Evolutionary conservation across 2,888 invertebrate genomes (phyloP).

Genomic region (Dinocampus coccinellae): DNA sequence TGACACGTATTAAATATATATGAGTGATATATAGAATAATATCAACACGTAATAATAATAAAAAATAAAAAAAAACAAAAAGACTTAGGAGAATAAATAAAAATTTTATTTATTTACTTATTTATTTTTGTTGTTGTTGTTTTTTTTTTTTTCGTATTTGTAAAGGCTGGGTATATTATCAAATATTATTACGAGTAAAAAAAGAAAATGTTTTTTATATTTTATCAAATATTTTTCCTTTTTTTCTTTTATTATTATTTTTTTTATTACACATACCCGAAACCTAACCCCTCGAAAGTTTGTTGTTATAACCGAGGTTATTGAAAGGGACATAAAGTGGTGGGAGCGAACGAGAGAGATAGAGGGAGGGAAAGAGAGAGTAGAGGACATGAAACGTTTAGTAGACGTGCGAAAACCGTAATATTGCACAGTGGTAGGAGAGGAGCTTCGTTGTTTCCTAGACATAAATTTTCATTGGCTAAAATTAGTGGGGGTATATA

Average conservation of each 20-base stretch:
- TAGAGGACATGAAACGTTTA: background rate
- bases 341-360: background rate
- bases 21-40: too few relatives aligned
- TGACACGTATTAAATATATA: too few relatives aligned
- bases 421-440: background rate
- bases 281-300: background rate
- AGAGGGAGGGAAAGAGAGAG: background rate
- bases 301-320: background rate
- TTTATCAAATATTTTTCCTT: background rate
- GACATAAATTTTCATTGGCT: conserved; percentile 36
- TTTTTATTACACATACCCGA: background rate
- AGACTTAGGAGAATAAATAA: too few relatives aligned
- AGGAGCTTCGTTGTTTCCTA: background rate
- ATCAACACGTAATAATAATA: too few relatives aligned
- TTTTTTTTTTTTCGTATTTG: too few relatives aligned
- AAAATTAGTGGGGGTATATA: conserved; percentile 32
- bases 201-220: too few relatives aligned
- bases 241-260: background rate
- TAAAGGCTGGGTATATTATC: too few relatives aligned
- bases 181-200: too few relatives aligned
- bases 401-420: background rate
- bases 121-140: too few relatives aligned
- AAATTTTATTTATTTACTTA: too few relatives aligned
- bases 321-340: background rate
- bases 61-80: too few relatives aligned